Percentiles rank a stretch among this genome's conserved stretches.
Conservation (phyloP, 2,888 invertebrate genomes). For the Hyles lineata region DNA sequence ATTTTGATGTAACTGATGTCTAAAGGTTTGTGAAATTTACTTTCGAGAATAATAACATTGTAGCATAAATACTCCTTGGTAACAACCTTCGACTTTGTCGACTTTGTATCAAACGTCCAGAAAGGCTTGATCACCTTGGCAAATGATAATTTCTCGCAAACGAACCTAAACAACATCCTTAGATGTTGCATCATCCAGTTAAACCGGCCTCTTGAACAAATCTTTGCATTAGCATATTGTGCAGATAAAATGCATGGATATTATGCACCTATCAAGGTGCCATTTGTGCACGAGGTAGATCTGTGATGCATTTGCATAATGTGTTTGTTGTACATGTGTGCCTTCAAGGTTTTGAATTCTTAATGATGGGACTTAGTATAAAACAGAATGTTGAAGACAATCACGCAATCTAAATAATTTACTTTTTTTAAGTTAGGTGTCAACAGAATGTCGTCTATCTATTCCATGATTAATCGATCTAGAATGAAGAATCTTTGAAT, state of each 20-base stretch:
- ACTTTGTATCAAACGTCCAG: neutral
- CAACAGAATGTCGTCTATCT: too few species aligned
- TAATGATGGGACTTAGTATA: neutral
- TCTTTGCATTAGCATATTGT: constrained; percentile 42
- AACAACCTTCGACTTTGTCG: constrained; percentile 21
- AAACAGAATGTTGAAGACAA: neutral
- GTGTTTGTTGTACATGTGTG: neutral
- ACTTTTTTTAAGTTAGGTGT: too few species aligned
- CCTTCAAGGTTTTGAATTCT: neutral
- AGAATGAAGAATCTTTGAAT: too few species aligned
- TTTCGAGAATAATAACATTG: neutral
- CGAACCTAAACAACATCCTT: constrained; percentile 51
- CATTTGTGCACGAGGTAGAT: neutral
- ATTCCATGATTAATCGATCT: too few species aligned
- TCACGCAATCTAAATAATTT: too few species aligned
- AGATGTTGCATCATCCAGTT: constrained; percentile 70
- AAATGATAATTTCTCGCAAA: constrained; percentile 40
- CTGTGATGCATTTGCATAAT: neutral
- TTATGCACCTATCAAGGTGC: neutral
- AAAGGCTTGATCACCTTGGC: constrained; percentile 17
- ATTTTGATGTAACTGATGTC: too few species aligned
- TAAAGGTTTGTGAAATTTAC: too few species aligned
- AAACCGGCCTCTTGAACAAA: constrained; percentile 50
- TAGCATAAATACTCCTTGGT: neutral
- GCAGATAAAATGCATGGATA: constrained; percentile 32